Evolutionary conservation across 1,140 invertebrate genomes (phyloP).

Genomic region (Dreissena rostriformis): DNA sequence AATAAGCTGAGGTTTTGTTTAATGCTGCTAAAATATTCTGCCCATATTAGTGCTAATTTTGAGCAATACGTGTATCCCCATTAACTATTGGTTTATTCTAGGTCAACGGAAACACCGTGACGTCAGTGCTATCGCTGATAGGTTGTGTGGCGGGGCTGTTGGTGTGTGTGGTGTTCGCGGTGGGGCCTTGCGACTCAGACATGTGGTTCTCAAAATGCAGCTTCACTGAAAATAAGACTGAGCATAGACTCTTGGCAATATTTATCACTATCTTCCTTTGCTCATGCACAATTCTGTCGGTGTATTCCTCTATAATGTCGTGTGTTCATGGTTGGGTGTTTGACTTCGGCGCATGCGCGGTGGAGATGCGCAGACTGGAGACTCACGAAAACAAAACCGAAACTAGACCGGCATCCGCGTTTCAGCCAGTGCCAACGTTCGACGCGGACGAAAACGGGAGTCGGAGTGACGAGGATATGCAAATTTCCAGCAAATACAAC

Average conservation of each 20-base stretch:
- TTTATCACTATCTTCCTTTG: conserved; percentile 41
- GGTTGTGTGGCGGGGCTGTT: conserved; percentile 45
- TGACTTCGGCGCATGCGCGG: conserved; percentile 39
- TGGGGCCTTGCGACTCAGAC: conserved; percentile 47
- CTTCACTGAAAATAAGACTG: conserved; percentile 27
- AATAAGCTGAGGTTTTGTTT: no score
- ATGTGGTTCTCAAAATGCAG: conserved; percentile 51
- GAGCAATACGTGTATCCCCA: no score
- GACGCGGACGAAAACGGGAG: conserved; percentile 36
- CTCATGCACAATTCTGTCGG: conserved; percentile 27
- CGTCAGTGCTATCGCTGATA: conserved; percentile 29
- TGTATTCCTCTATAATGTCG: conserved; percentile 48
- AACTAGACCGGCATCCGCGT: conserved; percentile 21
- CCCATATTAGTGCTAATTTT: no score
- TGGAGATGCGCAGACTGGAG: conserved; percentile 22
- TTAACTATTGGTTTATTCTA: not conserved
- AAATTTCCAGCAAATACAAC: conserved; percentile 23
- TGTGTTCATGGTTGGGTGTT: conserved; percentile 56
- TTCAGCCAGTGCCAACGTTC: conserved; percentile 41
- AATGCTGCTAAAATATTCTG: no score
- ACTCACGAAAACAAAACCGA: conserved; percentile 16
- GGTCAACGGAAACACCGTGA: conserved; percentile 47
- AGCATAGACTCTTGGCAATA: conserved; percentile 38
- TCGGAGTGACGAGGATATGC: conserved; percentile 3
- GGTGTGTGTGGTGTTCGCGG: conserved; percentile 48